Evolutionary conservation across 1,140 invertebrate genomes (phyloP), one percentile per base, ranked within the genome.

Genomic region (Lucilia cuprina): DNA sequence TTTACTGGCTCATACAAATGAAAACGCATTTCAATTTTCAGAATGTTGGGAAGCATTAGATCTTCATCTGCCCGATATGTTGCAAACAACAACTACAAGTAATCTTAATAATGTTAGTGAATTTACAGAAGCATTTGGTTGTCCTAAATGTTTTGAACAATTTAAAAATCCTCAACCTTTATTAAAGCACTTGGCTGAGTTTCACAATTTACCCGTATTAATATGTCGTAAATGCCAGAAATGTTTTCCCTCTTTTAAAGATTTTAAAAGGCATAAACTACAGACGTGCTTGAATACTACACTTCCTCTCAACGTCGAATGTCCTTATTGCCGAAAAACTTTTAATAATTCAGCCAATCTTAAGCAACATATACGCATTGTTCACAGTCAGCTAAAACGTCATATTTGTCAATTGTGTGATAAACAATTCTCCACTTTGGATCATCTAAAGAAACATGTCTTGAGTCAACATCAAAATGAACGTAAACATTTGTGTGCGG

Each of bases 401-500:
- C 78, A 85, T 41, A 82, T 50, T 19, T 85, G 85, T 30, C 60
- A 82, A 9, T 83, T 85, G 9, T 85, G 85, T 65, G 85, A 85
- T 50, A 85, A 84, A 65, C 83, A 80, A 25, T 85, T 85, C 74
- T 55, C 85, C 1, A 85, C 85, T 5, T 49, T 84, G 10, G 85
- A 85, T 60, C 85, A 85, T 70, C 60, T 85, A n/a, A 85, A 84
- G 47, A 85, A 85, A 65, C 85, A 85, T 83, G 85, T 85, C 2
- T 70, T 85, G 49, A 85, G 85, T 74, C 65, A 74, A 30, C 85
- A 85, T 84, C 85, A 85, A 84, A 85, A 85, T 60, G 85, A 85
- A 77, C 83, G 85, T 5, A 85, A 85, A 70, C 85, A 85, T 82
- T 10, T 82, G 5, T 85, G 85, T 49, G 35, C 74, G 7, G 19